phyloP scores from a whole-genome alignment of 2,113 vertebrate species.

The Cariama cristata region DNA sequence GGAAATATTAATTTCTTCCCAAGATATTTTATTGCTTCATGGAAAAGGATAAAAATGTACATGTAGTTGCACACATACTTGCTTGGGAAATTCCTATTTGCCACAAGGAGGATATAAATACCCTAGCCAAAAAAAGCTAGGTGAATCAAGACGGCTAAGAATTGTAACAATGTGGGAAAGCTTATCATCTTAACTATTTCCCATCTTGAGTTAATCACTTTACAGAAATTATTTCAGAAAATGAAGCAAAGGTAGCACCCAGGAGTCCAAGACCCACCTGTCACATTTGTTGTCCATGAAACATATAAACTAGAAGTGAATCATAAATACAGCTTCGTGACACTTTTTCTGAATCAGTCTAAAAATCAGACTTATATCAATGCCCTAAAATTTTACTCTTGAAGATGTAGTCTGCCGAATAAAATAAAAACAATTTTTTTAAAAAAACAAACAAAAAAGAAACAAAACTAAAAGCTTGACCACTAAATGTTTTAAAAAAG shows the following conservation, averaged over 20 bases:
- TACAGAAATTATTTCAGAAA: background rate
- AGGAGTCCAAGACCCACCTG: background rate
- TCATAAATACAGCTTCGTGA: background rate
- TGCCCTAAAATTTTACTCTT: background rate
- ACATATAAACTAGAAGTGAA: background rate
- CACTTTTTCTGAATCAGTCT: background rate
- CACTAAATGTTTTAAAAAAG: background rate
- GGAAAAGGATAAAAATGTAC: background rate
- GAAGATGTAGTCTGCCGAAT: background rate
- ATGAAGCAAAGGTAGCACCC: background rate
- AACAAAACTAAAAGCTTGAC: background rate
- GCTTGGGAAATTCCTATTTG: background rate
- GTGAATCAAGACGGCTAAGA: background rate
- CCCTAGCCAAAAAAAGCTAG: background rate
- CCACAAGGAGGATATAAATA: background rate
- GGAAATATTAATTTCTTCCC: background rate
- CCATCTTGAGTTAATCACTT: background rate
- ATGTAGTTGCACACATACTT: rapidly evolving
- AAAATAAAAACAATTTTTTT: no score
- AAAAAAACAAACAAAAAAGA: background rate
- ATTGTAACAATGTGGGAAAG: background rate
- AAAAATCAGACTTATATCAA: background rate
- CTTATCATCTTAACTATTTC: background rate
- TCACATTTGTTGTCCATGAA: background rate
- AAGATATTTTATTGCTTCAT: background rate